Conservation (phyloP, 2,888 invertebrate species). For the Ametastegia equiseti region DNA sequence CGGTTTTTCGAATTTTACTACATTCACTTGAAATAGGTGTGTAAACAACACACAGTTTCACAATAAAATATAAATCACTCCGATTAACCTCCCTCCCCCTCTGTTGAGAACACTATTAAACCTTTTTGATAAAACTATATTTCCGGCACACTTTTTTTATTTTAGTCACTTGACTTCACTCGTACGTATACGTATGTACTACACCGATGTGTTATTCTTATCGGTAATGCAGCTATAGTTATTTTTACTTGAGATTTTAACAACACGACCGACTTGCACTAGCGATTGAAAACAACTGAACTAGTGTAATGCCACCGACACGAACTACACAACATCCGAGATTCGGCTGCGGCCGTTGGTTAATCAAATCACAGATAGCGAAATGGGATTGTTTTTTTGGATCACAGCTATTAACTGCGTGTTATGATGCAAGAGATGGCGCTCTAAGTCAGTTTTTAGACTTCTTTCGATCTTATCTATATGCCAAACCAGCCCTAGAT, state of each 20-base stretch:
- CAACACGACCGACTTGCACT: constrained; percentile 51
- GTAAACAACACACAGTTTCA: constrained; percentile 21
- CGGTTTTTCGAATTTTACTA: constrained; percentile 2
- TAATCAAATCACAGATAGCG: neutral
- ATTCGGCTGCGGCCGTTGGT: neutral
- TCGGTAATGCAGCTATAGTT: constrained; percentile 39
- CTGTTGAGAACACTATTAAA: too few species aligned
- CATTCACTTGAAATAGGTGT: constrained; percentile 25
- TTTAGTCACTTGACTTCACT: too few species aligned
- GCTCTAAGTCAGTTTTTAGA: too few species aligned
- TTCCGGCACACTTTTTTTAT: constrained; percentile 16
- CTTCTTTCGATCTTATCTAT: too few species aligned
- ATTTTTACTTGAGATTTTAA: constrained; percentile 20
- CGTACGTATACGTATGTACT: neutral
- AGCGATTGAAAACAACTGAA: constrained; percentile 67
- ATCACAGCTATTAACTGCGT: neutral
- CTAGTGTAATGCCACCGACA: neutral
- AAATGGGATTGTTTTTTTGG: neutral
- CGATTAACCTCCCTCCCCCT: neutral
- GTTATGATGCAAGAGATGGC: too few species aligned
- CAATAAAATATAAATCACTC: neutral
- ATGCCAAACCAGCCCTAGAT: too few species aligned
- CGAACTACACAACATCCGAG: neutral
- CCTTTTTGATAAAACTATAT: neutral
- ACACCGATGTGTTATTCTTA: constrained; percentile 22